Base-by-base conservation (phyloP, 2,113 vertebrate species). In the Spermophilus dauricus region DNA sequence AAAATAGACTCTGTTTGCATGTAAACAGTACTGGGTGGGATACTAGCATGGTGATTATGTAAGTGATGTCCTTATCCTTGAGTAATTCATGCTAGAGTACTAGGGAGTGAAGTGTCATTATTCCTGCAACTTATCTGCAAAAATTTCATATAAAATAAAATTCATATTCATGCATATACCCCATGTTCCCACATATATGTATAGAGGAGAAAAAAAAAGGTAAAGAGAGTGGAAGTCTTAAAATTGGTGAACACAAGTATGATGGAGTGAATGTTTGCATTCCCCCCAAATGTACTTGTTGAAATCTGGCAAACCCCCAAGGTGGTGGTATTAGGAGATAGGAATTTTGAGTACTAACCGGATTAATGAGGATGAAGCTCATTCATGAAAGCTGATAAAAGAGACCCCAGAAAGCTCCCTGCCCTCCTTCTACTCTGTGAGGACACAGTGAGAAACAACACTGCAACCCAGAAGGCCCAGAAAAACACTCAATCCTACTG, bases 1-100 rank as follows among this genome's bases (percentile, higher is more conserved):
- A 86, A 89, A 81, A 76, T 42, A n/a, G 76, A 61, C 58, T 39
- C n/a, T 75, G 28, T 16, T n/a, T 67, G 17, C 89, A 70, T 83
- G 48, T 4, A 37, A 80, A 42, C 12, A 72, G 39, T 32, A 30
- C 7, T 87, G 86, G 32, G 5, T 77, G 58, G 9, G 51, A 93
- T 18, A 45, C 1, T 58, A 22, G 20, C 18, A 17, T 6, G 8
- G 34, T 81, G 65, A 42, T 51, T 61, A 39, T 37, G 1, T 5
- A 81, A 5, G 3, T 37, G 34, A 75, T 6, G 6, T 7, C 37
- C 61, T 87, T 45, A 39, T 13, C 34, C 56, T 48, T 69, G 32
- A 86, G 42, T 61, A 28, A 86, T 1, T 45, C 18, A 8, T 12
- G 3, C 8, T 39, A 4, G 4, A 75, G n/a, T 42, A 42, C n/a